A percentile compares a stretch with the other conserved stretches of the same genome.
Evolutionary conservation across 2,797 vertebrate genomes (phyloP).

Genomic region (Setipinna tenuifilis): DNA sequence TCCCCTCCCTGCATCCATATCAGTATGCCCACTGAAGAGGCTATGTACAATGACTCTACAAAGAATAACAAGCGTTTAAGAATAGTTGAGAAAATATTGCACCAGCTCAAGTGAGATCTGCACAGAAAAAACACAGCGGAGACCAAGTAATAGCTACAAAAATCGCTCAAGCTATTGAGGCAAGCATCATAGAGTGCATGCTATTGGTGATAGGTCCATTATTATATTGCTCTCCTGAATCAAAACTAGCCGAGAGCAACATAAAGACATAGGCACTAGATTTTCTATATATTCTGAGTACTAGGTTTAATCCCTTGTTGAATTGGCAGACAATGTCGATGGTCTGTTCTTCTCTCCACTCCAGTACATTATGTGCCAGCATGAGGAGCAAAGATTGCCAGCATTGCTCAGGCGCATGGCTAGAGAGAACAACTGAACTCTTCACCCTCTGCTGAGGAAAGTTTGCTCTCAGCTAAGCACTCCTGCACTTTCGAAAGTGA

Average conservation of each 20-base stretch:
- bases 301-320: not conserved
- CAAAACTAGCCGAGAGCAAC: not conserved
- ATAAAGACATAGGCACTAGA: not conserved
- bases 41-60: not conserved
- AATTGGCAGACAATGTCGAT: not conserved
- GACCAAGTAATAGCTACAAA: not conserved
- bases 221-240: not conserved
- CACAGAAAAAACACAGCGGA: not conserved
- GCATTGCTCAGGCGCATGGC: not conserved
- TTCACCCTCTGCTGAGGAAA: not conserved
- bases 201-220: not conserved
- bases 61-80: not conserved
- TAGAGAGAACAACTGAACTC: not conserved
- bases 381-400: not conserved
- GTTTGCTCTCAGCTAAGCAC: not conserved
- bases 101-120: not conserved
- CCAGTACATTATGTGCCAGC: not conserved
- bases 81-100: not conserved
- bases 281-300: not conserved
- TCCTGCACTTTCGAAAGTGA: constrained; percentile 8
- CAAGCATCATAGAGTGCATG: not conserved
- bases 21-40: not conserved
- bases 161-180: not conserved
- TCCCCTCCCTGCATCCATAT: not conserved
- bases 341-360: not conserved